phyloP scores from a whole-genome alignment of 2,888 invertebrate genomes.

The Pyrrhosoma nymphula region DNA sequence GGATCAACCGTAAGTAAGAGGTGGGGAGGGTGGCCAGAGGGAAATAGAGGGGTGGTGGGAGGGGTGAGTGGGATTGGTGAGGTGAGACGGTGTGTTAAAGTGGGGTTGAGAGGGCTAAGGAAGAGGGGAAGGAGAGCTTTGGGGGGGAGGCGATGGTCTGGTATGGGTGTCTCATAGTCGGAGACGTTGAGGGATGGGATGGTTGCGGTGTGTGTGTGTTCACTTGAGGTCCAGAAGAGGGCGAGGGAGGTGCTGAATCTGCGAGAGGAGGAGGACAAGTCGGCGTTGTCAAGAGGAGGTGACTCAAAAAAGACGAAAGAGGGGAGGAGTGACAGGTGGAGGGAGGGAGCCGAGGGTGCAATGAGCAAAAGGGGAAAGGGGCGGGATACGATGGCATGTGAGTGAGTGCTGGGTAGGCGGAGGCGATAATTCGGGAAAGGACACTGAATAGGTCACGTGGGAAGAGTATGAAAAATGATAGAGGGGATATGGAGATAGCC shows the following conservation, averaged over 20 bases:
- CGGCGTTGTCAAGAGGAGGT: not conserved
- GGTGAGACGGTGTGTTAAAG: conserved; percentile 37
- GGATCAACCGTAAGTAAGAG: conserved; percentile 59
- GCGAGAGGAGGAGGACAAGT: conserved; percentile 14
- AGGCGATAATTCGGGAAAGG: not conserved
- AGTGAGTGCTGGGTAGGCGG: not conserved
- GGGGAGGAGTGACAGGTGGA: conserved; percentile 5
- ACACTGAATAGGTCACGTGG: not conserved
- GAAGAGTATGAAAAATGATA: not conserved
- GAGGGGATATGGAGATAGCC: not conserved
- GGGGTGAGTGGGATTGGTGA: not conserved
- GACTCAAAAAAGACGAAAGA: not conserved
- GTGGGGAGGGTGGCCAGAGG: not conserved
- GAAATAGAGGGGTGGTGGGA: not conserved
- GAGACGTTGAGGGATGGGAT: not conserved
- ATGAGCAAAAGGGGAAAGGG: not conserved
- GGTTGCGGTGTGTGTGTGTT: conserved; percentile 32
- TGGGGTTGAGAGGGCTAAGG: not conserved
- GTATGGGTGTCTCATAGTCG: not conserved
- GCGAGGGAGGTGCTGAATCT: not conserved
- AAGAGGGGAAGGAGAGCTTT: not conserved
- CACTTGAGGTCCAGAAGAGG: conserved; percentile 31
- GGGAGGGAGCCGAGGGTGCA: not conserved
- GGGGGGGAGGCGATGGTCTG: not conserved
- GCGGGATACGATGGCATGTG: no score